A percentile compares a stretch with the other conserved stretches of the same genome.
phyloP scores from a whole-genome alignment of 2,113 vertebrate species.

The Naja naja region DNA sequence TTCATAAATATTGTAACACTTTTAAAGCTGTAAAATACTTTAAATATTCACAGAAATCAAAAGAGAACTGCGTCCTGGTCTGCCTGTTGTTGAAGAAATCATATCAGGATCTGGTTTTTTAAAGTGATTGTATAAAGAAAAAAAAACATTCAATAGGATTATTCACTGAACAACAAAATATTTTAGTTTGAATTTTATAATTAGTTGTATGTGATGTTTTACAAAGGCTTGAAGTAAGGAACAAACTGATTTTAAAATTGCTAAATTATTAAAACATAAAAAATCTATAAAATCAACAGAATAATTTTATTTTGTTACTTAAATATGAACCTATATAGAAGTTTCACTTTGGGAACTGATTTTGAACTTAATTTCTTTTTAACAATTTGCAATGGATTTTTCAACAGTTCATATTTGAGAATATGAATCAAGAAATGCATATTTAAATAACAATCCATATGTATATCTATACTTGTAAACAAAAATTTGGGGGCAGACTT shows the following conservation, averaged over 20 bases:
- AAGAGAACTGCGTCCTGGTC: background rate
- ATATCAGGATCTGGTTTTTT: background rate
- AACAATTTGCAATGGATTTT: background rate
- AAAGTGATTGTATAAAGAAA: background rate
- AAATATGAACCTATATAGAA: background rate
- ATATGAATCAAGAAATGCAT: background rate
- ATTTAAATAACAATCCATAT: background rate
- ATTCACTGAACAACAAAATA: background rate
- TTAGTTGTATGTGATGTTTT: background rate
- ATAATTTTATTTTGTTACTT: background rate
- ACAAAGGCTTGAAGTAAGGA: background rate
- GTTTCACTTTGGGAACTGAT: background rate
- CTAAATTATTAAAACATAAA: background rate
- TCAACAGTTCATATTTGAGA: background rate
- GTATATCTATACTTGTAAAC: background rate
- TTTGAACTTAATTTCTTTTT: background rate
- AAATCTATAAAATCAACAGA: background rate
- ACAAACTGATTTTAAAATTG: background rate
- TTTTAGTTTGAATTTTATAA: background rate
- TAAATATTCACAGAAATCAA: background rate
- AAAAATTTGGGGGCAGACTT: background rate
- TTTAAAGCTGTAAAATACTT: background rate
- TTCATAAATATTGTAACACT: background rate
- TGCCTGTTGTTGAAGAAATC: background rate
- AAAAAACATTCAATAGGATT: background rate